These are phyloP conservation scores for Diabrotica virgifera DNA, from an alignment of 1,140 invertebrate species.

Conservation along the genomic window DNA sequence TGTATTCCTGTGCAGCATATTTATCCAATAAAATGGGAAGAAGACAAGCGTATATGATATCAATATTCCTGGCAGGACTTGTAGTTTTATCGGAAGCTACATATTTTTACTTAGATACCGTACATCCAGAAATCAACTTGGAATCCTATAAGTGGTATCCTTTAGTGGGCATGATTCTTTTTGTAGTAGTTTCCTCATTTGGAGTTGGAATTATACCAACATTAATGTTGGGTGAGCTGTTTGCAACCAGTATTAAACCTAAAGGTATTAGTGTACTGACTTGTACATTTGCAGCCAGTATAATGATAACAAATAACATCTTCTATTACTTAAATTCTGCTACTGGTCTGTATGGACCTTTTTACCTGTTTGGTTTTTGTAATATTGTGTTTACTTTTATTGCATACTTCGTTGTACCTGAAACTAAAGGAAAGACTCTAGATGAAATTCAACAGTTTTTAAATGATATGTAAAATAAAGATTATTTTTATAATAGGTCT, in stretches of 20 bases:
- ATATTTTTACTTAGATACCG: slow-evolving; percentile 42
- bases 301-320: slow-evolving; percentile 45
- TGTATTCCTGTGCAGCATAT: slow-evolving; percentile 59
- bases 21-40: slow-evolving; percentile 15
- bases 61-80: slow-evolving; percentile 17
- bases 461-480: slow-evolving; percentile 41
- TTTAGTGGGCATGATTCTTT: slow-evolving; percentile 33
- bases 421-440: slow-evolving; percentile 83
- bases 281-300: slow-evolving; percentile 24
- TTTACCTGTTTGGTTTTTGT: slow-evolving; percentile 76
- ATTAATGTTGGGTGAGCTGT: slow-evolving; percentile 39
- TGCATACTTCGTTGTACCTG: slow-evolving; percentile 79
- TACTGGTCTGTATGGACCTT: slow-evolving; percentile 68
- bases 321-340: slow-evolving; percentile 45
- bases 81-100: slow-evolving; percentile 49
- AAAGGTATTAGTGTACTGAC: slow-evolving; percentile 31
- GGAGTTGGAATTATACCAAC: slow-evolving; percentile 36
- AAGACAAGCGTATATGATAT: slow-evolving; percentile 23
- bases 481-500: too few relatives aligned
- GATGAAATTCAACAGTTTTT: slow-evolving; percentile 84
- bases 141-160: slow-evolving; percentile 39
- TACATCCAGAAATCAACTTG: slow-evolving; percentile 27
- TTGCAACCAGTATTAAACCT: slow-evolving; percentile 37
- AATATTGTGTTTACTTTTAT: slow-evolving; percentile 74
- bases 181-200: slow-evolving; percentile 32